Conservation (phyloP, 2,797 vertebrate species). For the Eutrigla gurnardus region DNA sequence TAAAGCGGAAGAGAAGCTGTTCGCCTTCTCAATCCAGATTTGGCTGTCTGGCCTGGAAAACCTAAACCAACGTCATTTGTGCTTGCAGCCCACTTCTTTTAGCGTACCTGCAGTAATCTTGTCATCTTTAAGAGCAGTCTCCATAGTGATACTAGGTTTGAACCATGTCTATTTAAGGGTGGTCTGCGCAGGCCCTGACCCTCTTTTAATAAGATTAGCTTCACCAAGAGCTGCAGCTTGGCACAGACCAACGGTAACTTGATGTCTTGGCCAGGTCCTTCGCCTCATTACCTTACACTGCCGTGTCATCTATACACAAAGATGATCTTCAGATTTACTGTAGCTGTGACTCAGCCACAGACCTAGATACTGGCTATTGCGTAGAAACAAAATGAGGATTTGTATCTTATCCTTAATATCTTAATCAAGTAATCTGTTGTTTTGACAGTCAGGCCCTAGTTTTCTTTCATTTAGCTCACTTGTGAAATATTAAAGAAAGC, state of each 20-base stretch:
- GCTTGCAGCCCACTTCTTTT: slow-evolving; percentile 20
- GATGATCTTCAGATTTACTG: slow-evolving; percentile 1
- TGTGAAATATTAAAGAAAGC: neutral
- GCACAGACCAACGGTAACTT: slow-evolving; percentile 46
- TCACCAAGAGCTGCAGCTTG: slow-evolving; percentile 55
- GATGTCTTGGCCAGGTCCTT: slow-evolving; percentile 45
- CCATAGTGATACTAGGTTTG: slow-evolving; percentile 26
- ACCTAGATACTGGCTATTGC: neutral
- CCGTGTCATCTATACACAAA: neutral
- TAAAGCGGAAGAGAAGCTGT: neutral
- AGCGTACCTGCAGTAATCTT: slow-evolving; percentile 11
- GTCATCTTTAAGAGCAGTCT: slow-evolving; percentile 15
- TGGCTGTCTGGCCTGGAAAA: slow-evolving; percentile 6
- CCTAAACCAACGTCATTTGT: neutral
- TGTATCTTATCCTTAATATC: neutral
- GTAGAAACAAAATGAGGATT: neutral
- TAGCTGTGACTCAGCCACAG: neutral
- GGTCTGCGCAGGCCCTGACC: slow-evolving; percentile 49
- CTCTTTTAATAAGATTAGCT: slow-evolving; percentile 68
- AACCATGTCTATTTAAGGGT: slow-evolving; percentile 58
- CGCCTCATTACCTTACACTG: neutral
- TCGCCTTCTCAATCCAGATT: slow-evolving; percentile 23
- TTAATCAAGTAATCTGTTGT: slow-evolving; percentile 11
- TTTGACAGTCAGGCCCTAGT: neutral
- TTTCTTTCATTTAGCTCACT: neutral